Evolutionary conservation across 1,140 invertebrate genomes (phyloP).

Genomic region (Megathymus violae): DNA sequence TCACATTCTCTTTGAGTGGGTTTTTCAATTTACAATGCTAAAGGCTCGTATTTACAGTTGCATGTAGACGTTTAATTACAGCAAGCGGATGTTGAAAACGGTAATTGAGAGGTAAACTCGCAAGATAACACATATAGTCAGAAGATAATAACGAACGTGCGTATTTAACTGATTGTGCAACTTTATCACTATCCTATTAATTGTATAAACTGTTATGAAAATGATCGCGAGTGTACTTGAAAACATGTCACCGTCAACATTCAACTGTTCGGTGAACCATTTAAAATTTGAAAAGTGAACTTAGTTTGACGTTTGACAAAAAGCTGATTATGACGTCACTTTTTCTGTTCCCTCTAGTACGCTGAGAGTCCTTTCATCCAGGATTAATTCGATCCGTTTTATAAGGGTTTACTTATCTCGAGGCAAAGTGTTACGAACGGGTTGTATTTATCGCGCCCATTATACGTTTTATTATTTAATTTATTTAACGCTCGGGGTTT

Average conservation of each 20-base stretch:
- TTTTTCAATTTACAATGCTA: constrained; percentile 72
- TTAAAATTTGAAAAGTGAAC: constrained; percentile 77
- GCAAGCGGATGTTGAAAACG: constrained; percentile 70
- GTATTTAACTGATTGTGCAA: constrained; percentile 33
- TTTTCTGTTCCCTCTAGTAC: constrained; percentile 60
- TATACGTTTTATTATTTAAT: constrained; percentile 84
- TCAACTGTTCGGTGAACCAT: constrained; percentile 63
- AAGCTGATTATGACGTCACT: constrained; percentile 83
- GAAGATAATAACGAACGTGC: constrained; percentile 47
- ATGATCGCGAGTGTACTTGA: constrained; percentile 49
- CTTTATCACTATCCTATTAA: constrained; percentile 28
- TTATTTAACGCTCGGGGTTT: constrained; percentile 80
- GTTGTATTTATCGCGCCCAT: constrained; percentile 81
- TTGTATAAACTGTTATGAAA: constrained; percentile 18
- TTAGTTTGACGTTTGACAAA: constrained; percentile 80
- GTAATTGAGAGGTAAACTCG: constrained; percentile 71
- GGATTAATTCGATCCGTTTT: constrained; percentile 81
- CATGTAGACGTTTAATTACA: constrained; percentile 74
- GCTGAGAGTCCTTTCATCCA: constrained; percentile 70
- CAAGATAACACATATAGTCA: constrained; percentile 62
- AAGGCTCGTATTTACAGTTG: constrained; percentile 75
- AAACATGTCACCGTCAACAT: constrained; percentile 39
- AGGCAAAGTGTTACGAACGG: constrained; percentile 66
- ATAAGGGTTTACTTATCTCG: constrained; percentile 81
- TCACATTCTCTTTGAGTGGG: constrained; percentile 70